Evolutionary conservation across 2,888 invertebrate genomes (phyloP).

Genomic region (Hypena proboscidalis): DNA sequence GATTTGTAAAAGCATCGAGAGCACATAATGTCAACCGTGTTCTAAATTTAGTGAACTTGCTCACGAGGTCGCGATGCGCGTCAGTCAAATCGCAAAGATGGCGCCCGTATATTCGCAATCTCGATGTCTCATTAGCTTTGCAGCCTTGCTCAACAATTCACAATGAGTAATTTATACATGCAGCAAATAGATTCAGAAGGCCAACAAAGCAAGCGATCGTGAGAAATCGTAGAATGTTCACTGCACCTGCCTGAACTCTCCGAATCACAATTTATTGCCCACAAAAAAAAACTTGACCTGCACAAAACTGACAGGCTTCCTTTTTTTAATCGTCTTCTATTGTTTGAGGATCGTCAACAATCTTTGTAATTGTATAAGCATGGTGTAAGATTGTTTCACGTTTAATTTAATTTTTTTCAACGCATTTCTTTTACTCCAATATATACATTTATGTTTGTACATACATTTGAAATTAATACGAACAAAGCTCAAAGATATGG

Average conservation of each 20-base stretch:
- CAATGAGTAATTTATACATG: conserved; percentile 64
- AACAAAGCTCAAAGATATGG: too few species aligned
- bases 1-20: conserved; percentile 31
- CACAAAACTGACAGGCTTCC: conserved; percentile 7
- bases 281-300: conserved; percentile 27
- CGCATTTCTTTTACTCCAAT: too few species aligned
- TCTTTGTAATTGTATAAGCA: not conserved
- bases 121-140: conserved; percentile 64
- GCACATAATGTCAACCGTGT: conserved; percentile 59
- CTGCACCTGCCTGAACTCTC: conserved; percentile 50
- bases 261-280: conserved; percentile 31
- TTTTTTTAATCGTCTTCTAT: conserved; percentile 16
- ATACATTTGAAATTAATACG: too few species aligned
- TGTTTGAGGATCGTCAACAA: not conserved
- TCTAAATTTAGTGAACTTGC: conserved; percentile 73
- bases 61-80: conserved; percentile 67
- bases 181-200: conserved; percentile 60
- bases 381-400: too few species aligned
- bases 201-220: conserved; percentile 57
- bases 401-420: too few species aligned
- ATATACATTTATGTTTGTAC: too few species aligned
- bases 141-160: conserved; percentile 71
- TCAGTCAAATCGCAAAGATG: conserved; percentile 71
- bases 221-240: conserved; percentile 56
- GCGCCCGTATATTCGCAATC: conserved; percentile 69